Base-by-base conservation (phyloP, 2,797 vertebrate genomes). In the Danio tinwini region DNA sequence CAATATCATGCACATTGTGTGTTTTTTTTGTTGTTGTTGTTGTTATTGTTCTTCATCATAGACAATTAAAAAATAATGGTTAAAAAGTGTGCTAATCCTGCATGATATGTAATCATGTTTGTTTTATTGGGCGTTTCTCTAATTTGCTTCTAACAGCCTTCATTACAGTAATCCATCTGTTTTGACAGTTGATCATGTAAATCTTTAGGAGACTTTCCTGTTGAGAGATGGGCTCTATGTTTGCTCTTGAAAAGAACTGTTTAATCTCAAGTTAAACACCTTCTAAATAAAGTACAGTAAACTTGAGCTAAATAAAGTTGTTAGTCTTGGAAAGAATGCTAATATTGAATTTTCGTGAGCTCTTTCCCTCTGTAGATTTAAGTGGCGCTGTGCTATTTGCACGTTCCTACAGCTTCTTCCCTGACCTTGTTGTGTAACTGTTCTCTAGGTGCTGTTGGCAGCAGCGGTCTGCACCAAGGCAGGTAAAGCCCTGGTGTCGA, bases 391-490 rank as follows among this genome's bases (percentile, higher is more conserved):
- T 50, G 44, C 29, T 40, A 53, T 44, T 44, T 53, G 17, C 16
- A 14, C 19, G 1, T 37, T 55, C 29, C 5, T 37, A 17, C 11
- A 5, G 1, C 9, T 11, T 40, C 3, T 53, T 73, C 2, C 21
- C 11, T 19, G 17, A 73, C 29, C 42, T 62, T 37, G 61, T 17
- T 19, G 3, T 61, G 52, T 53, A 14, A 44, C 10, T 44, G 8
- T 19, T 37, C 68, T 47, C 0, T 87, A 99, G 98, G 98, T 99
- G 96, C 96, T 99, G 90, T 94, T 99, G 95, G 98, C 98, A 87
- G 97, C 98, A 47, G 98, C 98, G 2, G 97, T 99, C 85, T 99
- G 98, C 95, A 99, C 97, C 7, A 98, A 98, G 94, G 97, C 96
- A 1, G 98, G 98, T 68, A 99, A 99, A 89, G 98, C 98, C 88